Evolutionary conservation across 1,140 invertebrate genomes (phyloP), one percentile per base, ranked within the genome.

Genomic region (Formica exsecta): DNA sequence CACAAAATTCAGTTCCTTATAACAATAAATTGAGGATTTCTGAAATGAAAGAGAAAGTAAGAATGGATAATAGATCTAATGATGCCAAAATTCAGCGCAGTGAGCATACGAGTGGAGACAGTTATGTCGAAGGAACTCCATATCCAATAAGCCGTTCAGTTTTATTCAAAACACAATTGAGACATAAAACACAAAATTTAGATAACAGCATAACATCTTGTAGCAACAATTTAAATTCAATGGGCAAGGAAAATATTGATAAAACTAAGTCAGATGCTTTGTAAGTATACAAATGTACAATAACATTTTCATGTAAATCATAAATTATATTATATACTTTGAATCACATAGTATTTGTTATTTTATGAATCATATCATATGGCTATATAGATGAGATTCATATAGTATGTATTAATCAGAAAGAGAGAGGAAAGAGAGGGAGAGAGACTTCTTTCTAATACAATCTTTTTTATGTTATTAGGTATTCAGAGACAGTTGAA

Each of bases 41-140:
- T 44, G 57, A 62, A 61, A 74, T 11, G 16, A 13, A 2, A 16
- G 13, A 75, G 13, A 74, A 38, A 13, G 13, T 22, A 77, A 65
- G 64, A 68, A 59, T 0, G 9, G 36, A 79, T 36, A 22, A 16
- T 54, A 36, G 11, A 64, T 62, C 22, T 79, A 48, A 22, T n/a
- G 44, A 48, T 22, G 5, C 16, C 5, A 61, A 38, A 64, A 19
- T 3, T 61, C 59, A 41, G 25, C 11, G 38, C 22, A 51, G 11
- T 57, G 32, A 51, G n/a, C 5, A 1, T 36, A 29, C 25, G 16
- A 62, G 19, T 22, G 13, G n/a, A 48, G 29, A 65, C n/a, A 32
- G 66, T 61, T 87, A 68, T 3, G 13, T 89, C 2, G 65, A 85
- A 41, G 48, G 11, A 77, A 89, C 85, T 54, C 86, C 75, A 0